Base-by-base conservation (phyloP, 2,888 invertebrate species). In the Diaperis boleti region DNA sequence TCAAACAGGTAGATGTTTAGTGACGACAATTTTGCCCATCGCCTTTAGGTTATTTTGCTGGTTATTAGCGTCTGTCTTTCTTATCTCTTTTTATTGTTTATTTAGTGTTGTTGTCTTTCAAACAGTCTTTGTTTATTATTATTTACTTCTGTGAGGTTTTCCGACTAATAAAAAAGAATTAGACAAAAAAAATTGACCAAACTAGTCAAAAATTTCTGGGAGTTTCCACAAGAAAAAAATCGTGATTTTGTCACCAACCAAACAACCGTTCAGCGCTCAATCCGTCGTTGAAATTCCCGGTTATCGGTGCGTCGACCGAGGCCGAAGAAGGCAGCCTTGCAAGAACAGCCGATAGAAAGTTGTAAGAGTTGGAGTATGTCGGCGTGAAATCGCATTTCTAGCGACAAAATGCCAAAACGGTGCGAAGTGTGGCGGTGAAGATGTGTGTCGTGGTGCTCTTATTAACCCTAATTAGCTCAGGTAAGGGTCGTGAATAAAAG, bases 281-380 rank as follows among this genome's bases (percentile, higher is more conserved):
- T 57, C 45, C 14, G 4, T 20, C 14, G 20, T 57, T 57, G 33
- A 57, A 57, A 57, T 57, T 47, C 31, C 45, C 57, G 42, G 41
- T 15, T 20, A 11, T 52, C 8, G 20, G 8, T n/a, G 10, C 5
- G 55, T 31, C 42, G 42, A 55, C 5, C 42, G 55, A 22, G 31
- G 55, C 31, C 55, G 44, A 55, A 31, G 49, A 45, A 18, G 15
- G 17, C 45, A 42, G 29, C 13, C 29, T 37, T 57, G 17, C 29
- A 42, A 20, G 22, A 42, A 10, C n/a, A n/a, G 20, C 11, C 20
- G 14, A 10, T 52, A 52, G 52, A 52, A 52, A 52, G 52, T 52
- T 52, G 26, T 26, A 33, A 49, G 49, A 49, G 18, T 10, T 33
- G 13, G 31, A 54, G 15, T 26, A 54, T 15, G 45, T 26, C 14